These are phyloP conservation scores for Nymphicus hollandicus DNA, from an alignment of 2,113 vertebrate genomes.

Conservation along the genomic window DNA sequence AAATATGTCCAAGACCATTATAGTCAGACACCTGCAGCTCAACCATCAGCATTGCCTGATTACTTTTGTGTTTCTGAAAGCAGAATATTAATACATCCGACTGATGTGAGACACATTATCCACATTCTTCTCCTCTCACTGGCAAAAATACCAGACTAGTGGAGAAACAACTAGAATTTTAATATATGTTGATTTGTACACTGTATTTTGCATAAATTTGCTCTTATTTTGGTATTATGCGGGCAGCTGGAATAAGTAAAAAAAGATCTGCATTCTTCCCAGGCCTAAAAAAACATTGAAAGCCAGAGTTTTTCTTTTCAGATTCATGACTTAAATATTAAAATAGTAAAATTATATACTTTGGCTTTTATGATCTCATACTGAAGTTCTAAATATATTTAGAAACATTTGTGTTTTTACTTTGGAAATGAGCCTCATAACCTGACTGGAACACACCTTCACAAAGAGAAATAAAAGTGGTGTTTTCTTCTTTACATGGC, in stretches of 20 bases:
- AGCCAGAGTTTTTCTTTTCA: not conserved
- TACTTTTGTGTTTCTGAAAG: not conserved
- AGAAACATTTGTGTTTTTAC: not conserved
- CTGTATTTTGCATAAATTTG: constrained; percentile 26
- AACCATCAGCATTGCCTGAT: not conserved
- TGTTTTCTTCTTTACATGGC: not conserved
- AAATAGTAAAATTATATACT: not conserved
- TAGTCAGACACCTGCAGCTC: not conserved
- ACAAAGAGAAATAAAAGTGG: not conserved
- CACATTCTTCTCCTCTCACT: not conserved
- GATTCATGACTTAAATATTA: not conserved
- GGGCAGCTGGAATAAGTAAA: constrained; percentile 16
- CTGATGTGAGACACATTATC: not conserved
- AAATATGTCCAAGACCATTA: not conserved
- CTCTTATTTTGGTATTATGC: constrained; percentile 7
- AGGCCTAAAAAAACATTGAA: not conserved
- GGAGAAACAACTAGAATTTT: not conserved
- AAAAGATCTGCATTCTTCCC: not conserved
- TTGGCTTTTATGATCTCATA: not conserved
- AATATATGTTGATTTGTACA: not conserved
- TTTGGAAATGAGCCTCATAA: not conserved
- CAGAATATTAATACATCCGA: not conserved
- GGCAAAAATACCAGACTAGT: not conserved
- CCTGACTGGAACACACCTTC: not conserved
- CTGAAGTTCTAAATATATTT: not conserved